phyloP scores from a whole-genome alignment of 2,113 vertebrate genomes.

The Tragelaphus imberbis region DNA sequence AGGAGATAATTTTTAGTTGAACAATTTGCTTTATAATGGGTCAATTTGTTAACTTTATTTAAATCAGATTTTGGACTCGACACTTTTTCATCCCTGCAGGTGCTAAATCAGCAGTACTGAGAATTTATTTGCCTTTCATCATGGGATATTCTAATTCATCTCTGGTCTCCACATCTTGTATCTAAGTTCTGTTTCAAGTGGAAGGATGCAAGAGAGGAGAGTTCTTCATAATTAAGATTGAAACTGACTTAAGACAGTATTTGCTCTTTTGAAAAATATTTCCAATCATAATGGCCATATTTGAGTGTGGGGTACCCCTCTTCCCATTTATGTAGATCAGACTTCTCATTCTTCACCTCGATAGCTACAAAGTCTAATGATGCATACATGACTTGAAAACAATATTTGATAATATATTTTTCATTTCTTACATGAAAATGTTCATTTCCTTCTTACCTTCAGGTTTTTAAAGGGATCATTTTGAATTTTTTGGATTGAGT shows the following conservation, averaged over 20 bases:
- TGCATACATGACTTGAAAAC: neutral
- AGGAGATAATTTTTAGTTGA: neutral
- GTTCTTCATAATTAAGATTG: neutral
- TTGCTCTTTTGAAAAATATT: neutral
- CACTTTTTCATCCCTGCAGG: neutral
- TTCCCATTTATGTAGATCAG: too few relatives aligned
- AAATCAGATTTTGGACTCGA: neutral
- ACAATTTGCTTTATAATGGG: neutral
- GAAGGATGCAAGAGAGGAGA: neutral
- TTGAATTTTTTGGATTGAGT: slow-evolving; percentile 80
- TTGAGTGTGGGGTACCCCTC: too few relatives aligned
- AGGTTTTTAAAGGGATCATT: slow-evolving; percentile 84
- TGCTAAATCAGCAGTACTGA: neutral
- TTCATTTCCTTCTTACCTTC: slow-evolving; percentile 74
- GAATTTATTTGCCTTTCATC: neutral
- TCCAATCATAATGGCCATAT: neutral
- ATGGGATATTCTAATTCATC: neutral
- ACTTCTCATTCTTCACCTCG: neutral
- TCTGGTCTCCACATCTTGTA: neutral
- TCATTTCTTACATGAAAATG: neutral
- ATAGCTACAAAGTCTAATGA: neutral
- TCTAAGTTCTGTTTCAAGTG: neutral
- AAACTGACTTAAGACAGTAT: neutral
- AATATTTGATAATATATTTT: neutral
- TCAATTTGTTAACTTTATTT: neutral